A percentile compares a stretch with the other conserved stretches of the same genome.
These are phyloP conservation scores for Cetoscarus ocellatus DNA, from an alignment of 2,797 vertebrate genomes.

Conservation along the genomic window DNA sequence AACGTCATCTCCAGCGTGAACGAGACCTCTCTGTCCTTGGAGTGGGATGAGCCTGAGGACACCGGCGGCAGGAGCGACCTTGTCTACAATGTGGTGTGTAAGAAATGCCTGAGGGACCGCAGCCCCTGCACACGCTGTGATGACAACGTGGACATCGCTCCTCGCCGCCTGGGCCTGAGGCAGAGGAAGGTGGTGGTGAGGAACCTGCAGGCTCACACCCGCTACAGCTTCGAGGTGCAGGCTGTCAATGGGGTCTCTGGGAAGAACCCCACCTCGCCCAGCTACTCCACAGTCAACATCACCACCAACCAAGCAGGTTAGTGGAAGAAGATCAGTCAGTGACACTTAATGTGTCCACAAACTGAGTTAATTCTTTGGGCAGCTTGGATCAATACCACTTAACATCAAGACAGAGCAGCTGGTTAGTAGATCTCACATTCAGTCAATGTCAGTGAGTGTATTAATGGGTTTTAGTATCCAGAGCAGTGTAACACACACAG, in stretches of 20 bases:
- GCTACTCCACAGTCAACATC: slow-evolving; percentile 96
- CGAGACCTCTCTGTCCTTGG: slow-evolving; percentile 95
- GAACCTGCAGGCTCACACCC: slow-evolving; percentile 97
- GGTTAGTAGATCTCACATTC: slow-evolving; percentile 53
- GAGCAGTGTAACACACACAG: slow-evolving; percentile 30
- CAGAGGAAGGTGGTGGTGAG: slow-evolving; percentile 93
- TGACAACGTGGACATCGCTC: slow-evolving; percentile 96
- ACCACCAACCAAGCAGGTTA: slow-evolving; percentile 93
- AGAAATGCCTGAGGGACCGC: slow-evolving; percentile 91
- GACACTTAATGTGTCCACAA: slow-evolving; percentile 28
- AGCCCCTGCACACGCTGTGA: slow-evolving; percentile 93
- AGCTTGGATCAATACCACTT: slow-evolving; percentile 74
- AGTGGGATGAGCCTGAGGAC: slow-evolving; percentile 95
- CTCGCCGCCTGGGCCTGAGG: slow-evolving; percentile 93
- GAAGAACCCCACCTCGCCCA: slow-evolving; percentile 90
- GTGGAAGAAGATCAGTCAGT: slow-evolving; percentile 47
- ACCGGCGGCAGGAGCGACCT: slow-evolving; percentile 92
- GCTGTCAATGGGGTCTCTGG: slow-evolving; percentile 95
- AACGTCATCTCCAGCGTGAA: slow-evolving; percentile 98
- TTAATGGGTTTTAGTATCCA: slow-evolving; percentile 58
- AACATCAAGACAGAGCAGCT: slow-evolving; percentile 49
- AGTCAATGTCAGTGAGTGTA: slow-evolving; percentile 63
- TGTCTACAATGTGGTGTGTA: slow-evolving; percentile 97
- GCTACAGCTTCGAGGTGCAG: slow-evolving; percentile 98
- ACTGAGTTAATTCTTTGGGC: slow-evolving; percentile 63